Evolutionary conservation across 2,888 invertebrate species (phyloP).

Genomic region (Amphipyra berbera): DNA sequence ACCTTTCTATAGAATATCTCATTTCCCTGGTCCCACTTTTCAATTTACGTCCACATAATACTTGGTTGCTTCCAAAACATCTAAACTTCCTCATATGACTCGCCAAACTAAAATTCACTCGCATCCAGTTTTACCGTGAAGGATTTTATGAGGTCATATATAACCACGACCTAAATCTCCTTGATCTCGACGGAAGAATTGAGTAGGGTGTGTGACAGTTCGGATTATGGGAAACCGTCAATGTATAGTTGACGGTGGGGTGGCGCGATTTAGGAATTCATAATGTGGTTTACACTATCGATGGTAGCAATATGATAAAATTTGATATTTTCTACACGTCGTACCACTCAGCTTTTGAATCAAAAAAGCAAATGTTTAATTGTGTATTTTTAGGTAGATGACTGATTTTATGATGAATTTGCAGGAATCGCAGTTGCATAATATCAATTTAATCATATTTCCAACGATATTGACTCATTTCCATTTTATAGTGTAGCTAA

Average conservation of each 20-base stretch:
- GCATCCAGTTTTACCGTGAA: constrained; percentile 50
- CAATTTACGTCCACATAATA: constrained; percentile 19
- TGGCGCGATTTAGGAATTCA: constrained; percentile 35
- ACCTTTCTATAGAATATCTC: too few relatives aligned
- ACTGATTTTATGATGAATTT: too few relatives aligned
- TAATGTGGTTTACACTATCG: constrained; percentile 21
- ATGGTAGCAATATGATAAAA: constrained; percentile 4
- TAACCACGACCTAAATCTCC: constrained; percentile 69
- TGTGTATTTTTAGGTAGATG: too few relatives aligned
- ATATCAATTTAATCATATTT: too few relatives aligned
- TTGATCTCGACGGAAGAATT: constrained; percentile 67
- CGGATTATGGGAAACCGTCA: constrained; percentile 64
- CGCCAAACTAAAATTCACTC: constrained; percentile 50
- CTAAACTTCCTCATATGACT: constrained; percentile 41
- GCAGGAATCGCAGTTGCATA: too few relatives aligned
- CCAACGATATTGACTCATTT: too few relatives aligned
- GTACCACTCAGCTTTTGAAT: too few relatives aligned
- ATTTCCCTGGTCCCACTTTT: too few relatives aligned
- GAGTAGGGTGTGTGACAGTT: constrained; percentile 70
- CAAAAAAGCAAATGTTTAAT: too few relatives aligned
- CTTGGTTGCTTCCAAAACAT: constrained; percentile 40
- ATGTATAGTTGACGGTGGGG: constrained; percentile 49
- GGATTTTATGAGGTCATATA: constrained; percentile 67
- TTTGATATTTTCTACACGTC: neutral
- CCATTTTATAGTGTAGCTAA: too few relatives aligned